Conservation (phyloP, 2,888 invertebrate genomes). For the Ischnura elegans region DNA sequence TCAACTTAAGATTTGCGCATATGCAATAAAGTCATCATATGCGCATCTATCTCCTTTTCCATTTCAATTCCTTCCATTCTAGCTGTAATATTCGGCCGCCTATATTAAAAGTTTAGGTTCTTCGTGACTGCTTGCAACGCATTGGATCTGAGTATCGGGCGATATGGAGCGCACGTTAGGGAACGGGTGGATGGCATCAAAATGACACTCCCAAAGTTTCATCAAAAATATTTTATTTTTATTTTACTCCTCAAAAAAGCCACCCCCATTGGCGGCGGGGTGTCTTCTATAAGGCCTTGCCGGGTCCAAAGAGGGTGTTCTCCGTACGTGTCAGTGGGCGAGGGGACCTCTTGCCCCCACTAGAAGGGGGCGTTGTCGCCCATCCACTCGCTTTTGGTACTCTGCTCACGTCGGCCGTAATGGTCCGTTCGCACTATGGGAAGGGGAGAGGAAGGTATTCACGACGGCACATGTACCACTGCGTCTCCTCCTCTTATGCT, state of each 20-base stretch:
- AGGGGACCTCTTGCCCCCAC: background rate
- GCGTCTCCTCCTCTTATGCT: background rate
- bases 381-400: background rate
- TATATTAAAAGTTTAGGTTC: too few species aligned
- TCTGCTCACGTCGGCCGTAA: constrained; percentile 54
- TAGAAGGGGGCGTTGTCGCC: background rate
- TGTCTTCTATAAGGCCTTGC: background rate
- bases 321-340: background rate
- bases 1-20: too few species aligned
- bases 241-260: background rate
- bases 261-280: background rate
- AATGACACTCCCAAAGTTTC: background rate
- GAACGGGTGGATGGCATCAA: background rate
- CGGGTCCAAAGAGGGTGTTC: constrained; percentile 4
- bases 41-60: too few species aligned
- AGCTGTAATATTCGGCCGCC: too few species aligned
- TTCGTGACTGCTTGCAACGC: too few species aligned
- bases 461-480: constrained; percentile 29
- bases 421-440: constrained; percentile 6
- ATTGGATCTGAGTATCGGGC: too few species aligned
- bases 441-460: constrained; percentile 37
- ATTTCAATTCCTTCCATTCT: too few species aligned
- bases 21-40: too few species aligned
- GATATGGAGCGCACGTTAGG: too few species aligned
- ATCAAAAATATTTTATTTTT: background rate